Conservation (phyloP, 1,140 invertebrate species). For the Euura lappo region DNA sequence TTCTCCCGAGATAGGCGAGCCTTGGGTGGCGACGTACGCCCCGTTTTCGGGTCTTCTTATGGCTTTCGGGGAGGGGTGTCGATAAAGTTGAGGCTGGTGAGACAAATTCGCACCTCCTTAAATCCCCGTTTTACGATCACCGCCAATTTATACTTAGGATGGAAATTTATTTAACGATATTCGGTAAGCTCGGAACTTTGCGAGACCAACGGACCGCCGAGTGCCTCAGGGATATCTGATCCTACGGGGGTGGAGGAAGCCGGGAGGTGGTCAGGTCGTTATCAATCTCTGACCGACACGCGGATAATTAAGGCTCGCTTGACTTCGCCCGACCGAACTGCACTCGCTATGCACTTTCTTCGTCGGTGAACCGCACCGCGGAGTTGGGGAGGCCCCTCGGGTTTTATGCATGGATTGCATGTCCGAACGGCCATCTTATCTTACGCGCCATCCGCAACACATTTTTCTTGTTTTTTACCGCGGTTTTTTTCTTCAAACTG, state of each 20-base stretch:
- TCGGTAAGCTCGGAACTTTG: background rate
- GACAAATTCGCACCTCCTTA: background rate
- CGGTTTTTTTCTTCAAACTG: no score
- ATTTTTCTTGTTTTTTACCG: no score
- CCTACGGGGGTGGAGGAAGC: conserved; percentile 12
- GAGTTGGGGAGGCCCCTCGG: conserved; percentile 19
- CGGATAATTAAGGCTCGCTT: conserved; percentile 47
- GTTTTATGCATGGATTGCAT: conserved; percentile 53
- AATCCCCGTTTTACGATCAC: background rate
- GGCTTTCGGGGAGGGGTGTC: background rate
- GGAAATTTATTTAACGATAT: conserved; percentile 1
- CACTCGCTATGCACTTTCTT: background rate
- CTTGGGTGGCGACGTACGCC: background rate
- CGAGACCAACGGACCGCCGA: background rate
- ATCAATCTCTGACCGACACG: conserved; percentile 49
- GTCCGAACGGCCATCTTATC: conserved; percentile 48
- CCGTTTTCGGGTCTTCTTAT: background rate
- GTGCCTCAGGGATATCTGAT: conserved; percentile 31
- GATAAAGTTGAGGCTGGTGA: background rate
- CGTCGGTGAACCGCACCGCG: background rate
- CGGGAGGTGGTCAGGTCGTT: conserved; percentile 27
- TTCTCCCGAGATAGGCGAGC: no score
- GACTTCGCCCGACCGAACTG: conserved; percentile 8
- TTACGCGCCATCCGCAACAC: conserved; percentile 37
- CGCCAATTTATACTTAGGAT: background rate